These are phyloP conservation scores for Drosophila carrolli DNA, from an alignment of 1,140 invertebrate species.

Conservation along the genomic window DNA sequence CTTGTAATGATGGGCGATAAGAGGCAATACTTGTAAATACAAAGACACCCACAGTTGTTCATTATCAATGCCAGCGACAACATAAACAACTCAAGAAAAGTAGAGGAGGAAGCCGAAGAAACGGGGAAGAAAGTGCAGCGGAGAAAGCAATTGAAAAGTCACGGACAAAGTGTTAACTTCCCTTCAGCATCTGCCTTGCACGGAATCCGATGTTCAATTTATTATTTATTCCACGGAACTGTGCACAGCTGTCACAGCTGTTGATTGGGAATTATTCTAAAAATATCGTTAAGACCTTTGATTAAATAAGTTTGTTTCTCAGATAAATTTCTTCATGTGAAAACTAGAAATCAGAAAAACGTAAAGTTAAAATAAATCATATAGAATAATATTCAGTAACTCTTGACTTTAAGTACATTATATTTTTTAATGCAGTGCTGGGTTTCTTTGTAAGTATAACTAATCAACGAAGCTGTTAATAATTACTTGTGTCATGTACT, in stretches of 20 bases:
- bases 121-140: conserved; percentile 23
- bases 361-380: not conserved
- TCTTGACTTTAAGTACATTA: no score
- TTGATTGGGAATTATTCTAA: conserved; percentile 24
- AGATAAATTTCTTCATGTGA: no score
- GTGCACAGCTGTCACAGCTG: conserved; percentile 29
- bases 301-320: not conserved
- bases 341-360: not conserved
- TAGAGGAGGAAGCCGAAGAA: not conserved
- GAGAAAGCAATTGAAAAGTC: conserved; percentile 39
- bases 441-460: no score
- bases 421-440: no score
- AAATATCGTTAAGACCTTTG: conserved; percentile 25
- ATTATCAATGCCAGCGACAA: conserved; percentile 34
- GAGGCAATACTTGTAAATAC: conserved; percentile 6
- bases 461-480: not conserved
- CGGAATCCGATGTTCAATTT: conserved; percentile 12
- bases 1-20: conserved; percentile 53
- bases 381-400: no score
- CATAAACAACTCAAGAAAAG: conserved; percentile 2
- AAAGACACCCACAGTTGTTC: conserved; percentile 19
- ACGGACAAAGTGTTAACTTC: conserved; percentile 33
- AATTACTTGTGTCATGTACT: not conserved
- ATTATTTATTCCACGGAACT: conserved; percentile 29
- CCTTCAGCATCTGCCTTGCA: conserved; percentile 19